These are phyloP conservation scores for Tringa solitaria DNA, from an alignment of 2,113 vertebrate genomes.

Conservation along the genomic window DNA sequence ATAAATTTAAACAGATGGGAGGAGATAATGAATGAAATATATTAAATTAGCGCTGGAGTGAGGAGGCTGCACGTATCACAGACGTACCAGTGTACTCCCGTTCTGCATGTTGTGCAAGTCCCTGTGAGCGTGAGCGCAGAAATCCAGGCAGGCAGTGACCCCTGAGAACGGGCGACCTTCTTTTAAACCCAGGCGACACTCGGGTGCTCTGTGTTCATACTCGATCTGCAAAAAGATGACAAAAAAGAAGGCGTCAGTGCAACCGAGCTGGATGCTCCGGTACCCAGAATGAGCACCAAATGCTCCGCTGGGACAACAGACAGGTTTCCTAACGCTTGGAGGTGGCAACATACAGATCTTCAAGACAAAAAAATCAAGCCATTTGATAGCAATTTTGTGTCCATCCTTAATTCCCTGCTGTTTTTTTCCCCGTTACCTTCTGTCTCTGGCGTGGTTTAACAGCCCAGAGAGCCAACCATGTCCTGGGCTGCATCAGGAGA, in stretches of 20 bases:
- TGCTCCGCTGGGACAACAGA: not conserved
- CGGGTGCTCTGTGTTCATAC: constrained; percentile 88
- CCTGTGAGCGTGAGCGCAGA: constrained; percentile 95
- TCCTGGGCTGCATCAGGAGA: no score
- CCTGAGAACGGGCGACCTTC: constrained; percentile 97
- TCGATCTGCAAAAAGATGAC: constrained; percentile 80
- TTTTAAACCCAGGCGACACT: constrained; percentile 90
- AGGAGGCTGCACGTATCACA: not conserved
- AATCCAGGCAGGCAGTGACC: constrained; percentile 96
- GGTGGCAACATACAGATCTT: not conserved
- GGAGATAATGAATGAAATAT: not conserved
- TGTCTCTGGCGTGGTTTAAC: accelerated
- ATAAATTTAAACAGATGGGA: not conserved
- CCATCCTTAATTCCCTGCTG: not conserved
- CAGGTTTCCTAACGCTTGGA: not conserved
- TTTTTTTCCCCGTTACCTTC: not conserved
- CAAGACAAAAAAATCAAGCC: not conserved
- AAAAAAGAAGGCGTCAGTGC: not conserved
- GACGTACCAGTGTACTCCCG: constrained; percentile 92
- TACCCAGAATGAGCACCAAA: not conserved
- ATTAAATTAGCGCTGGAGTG: not conserved
- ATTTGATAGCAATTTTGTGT: not conserved
- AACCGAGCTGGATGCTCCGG: not conserved
- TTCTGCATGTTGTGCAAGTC: constrained; percentile 98
- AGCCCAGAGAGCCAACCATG: no score